These are phyloP conservation scores for Austrolebias charrua DNA, from an alignment of 2,797 vertebrate genomes.

Conservation along the genomic window DNA sequence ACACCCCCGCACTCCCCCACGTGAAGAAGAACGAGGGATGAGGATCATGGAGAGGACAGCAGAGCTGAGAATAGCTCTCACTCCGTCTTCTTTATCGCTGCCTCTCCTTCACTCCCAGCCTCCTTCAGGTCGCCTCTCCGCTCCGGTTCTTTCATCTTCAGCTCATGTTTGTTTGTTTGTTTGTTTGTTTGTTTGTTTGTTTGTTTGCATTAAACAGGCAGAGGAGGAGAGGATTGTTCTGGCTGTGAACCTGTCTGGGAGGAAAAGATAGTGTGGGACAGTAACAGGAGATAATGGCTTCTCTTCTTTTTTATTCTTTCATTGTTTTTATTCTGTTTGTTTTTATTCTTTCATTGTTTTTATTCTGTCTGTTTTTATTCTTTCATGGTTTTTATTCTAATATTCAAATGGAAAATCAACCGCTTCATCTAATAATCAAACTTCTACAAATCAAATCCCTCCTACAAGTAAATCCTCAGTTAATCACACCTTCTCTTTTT, in stretches of 20 bases:
- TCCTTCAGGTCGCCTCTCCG: background rate
- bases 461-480: too few relatives aligned
- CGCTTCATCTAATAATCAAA: too few relatives aligned
- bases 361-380: too few relatives aligned
- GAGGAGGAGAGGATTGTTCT: too few relatives aligned
- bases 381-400: too few relatives aligned
- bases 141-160: background rate
- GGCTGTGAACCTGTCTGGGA: background rate
- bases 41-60: constrained; percentile 53
- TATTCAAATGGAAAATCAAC: too few relatives aligned
- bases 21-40: constrained; percentile 1
- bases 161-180: background rate
- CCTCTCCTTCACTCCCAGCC: constrained; percentile 1
- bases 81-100: constrained; percentile 6
- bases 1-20: constrained; percentile 8
- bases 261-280: background rate
- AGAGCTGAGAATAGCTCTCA: constrained; percentile 31
- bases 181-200: background rate
- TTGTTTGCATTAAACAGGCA: background rate
- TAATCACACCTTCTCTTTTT: too few relatives aligned
- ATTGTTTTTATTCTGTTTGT: too few relatives aligned
- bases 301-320: accelerated
- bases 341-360: too few relatives aligned
- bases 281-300: background rate
- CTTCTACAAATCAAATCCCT: too few relatives aligned